Evolutionary conservation across 2,797 vertebrate genomes (phyloP), one percentile per base, ranked within the genome.

Genomic region (Urosaurus nigricauda): DNA sequence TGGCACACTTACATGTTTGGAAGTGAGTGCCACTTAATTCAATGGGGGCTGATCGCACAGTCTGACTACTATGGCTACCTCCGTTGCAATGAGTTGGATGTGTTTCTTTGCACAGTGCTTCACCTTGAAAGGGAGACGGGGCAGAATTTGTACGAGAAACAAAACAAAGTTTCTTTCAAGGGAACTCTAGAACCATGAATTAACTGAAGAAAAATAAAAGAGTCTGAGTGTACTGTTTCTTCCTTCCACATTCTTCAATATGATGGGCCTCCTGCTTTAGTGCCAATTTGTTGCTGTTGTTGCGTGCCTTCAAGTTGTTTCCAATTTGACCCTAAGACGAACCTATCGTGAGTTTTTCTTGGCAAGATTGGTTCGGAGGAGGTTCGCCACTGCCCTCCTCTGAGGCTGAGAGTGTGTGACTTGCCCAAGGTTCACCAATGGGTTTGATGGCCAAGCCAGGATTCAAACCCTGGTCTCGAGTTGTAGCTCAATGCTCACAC

Each of bases 1-100:
- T 71, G 79, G 35, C 21, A 58, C n/a, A 84, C 24, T 63, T 73
- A 37, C 35, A 47, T 65, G 81, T 70, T 81, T 75, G 68, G 37
- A 85, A 35, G 29, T 71, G 19, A 71, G 19, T 73, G 82, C 51
- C 40, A 71, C 83, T 89, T 85, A 60, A 84, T 71, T 85, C 37
- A 79, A 12, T 51, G 32, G 37, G 32, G 35, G 11, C 47, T 32
- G 29, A 40, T 35, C n/a, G n/a, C 35, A n/a, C n/a, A 74, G 68
- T 1, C 43, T 63, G 75, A 17, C 12, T 26, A 35, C 21, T 1
- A 35, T 26, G 32, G 16, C 24, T 5, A 8, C 12, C 32, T 21
- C 12, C 1, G 40, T 37, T 84, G 35, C 17, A 32, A n/a, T 84
- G 35, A 43, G 9, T 47, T 58, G 68, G 29, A 16, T 13, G 40